Evolutionary conservation across 2,797 vertebrate genomes (phyloP).

Genomic region (Crypturellus tataupa): DNA sequence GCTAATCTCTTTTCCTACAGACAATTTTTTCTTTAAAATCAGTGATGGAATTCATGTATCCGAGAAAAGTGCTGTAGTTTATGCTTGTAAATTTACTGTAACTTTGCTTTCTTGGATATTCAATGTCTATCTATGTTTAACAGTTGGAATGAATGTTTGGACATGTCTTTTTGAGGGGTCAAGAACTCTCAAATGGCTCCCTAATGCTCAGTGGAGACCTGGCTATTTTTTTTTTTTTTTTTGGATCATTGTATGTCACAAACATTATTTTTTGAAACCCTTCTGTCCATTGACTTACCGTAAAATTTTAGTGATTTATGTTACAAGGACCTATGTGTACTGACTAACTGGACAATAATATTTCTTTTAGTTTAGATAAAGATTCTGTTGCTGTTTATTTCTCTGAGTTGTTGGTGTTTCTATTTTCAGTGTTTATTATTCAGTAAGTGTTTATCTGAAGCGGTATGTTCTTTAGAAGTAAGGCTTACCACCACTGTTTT

Average conservation of each 20-base stretch:
- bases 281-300: neutral
- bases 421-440: neutral
- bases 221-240: neutral
- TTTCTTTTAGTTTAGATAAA: neutral
- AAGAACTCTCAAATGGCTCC: fast-evolving
- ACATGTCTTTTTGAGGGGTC: neutral
- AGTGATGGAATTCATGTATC: fast-evolving
- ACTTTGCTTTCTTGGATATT: neutral
- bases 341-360: fast-evolving
- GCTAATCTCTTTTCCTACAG: neutral
- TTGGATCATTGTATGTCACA: neutral
- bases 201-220: neutral
- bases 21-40: neutral
- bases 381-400: neutral
- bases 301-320: neutral
- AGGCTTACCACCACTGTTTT: neutral
- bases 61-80: neutral
- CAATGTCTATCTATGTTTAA: neutral
- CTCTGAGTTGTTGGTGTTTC: neutral
- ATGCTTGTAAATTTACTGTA: neutral
- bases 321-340: neutral
- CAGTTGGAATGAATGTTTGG: neutral
- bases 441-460: neutral
- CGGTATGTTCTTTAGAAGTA: neutral
- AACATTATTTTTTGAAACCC: neutral